Base-by-base conservation (phyloP, 2,888 invertebrate species). In the Temnothorax ravouxi region DNA sequence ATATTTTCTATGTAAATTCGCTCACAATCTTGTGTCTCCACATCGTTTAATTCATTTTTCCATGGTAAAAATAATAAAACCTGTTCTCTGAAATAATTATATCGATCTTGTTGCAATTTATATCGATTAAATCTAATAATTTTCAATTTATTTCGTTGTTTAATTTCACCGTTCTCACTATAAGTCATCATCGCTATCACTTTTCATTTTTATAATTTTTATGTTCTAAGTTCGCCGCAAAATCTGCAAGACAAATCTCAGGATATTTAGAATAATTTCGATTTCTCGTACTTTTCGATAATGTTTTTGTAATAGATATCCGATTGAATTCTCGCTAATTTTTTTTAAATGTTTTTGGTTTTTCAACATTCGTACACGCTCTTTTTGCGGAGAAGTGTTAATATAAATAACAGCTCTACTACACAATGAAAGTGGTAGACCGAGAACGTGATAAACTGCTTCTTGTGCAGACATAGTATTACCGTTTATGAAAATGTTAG, bases 91-190 rank as follows among this genome's bases (percentile, higher is more conserved):
- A n/a, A 54, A 21, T 54, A 54, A 21, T 54, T 21, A 54, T 54
- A 54, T 54, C n/a, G 54, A 54, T 54, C 21, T 21, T 54, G 21
- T 54, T 54, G 54, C 21, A 54, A 54, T 54, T 54, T 54, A n/a
- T 54, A 25, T n/a, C n/a, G n/a, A n/a, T n/a, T n/a, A n/a, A n/a
- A n/a, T n/a, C n/a, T n/a, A n/a, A n/a, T n/a, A n/a, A n/a, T n/a
- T n/a, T n/a, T n/a, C n/a, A n/a, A n/a, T n/a, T n/a, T n/a, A n/a
- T n/a, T n/a, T n/a, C n/a, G n/a, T n/a, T 52, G n/a, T n/a, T n/a
- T n/a, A n/a, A n/a, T n/a, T n/a, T n/a, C n/a, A n/a, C n/a, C n/a
- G n/a, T n/a, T n/a, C n/a, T n/a, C n/a, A n/a, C n/a, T n/a, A n/a
- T n/a, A n/a, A n/a, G n/a, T n/a, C n/a, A n/a, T n/a, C n/a, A n/a